A percentile compares a stretch with the other conserved stretches of the same genome.
These are phyloP conservation scores for Myotis pilosus DNA, from an alignment of 2,797 vertebrate genomes.

Conservation along the genomic window DNA sequence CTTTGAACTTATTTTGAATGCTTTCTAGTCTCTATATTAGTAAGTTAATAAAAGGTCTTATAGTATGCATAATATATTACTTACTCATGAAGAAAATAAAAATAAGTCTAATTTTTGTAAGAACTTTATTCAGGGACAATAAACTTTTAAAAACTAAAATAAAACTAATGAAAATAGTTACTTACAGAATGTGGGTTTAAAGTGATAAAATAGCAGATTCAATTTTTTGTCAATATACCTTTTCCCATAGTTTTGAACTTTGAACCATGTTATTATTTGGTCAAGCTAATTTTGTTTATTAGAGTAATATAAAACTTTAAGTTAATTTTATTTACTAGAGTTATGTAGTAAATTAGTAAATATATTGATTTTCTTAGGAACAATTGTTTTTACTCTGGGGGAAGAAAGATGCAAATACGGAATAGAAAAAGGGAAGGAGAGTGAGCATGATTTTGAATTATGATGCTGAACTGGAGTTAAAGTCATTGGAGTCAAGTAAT, in stretches of 20 bases:
- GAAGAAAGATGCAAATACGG: background rate
- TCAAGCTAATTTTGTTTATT: no score
- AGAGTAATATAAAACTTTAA: background rate
- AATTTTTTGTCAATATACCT: background rate
- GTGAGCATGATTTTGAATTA: background rate
- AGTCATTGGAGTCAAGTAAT: background rate
- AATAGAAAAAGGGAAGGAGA: background rate
- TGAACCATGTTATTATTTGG: background rate
- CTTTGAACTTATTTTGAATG: background rate
- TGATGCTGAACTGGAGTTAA: background rate
- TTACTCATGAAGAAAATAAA: background rate
- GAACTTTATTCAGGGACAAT: background rate
- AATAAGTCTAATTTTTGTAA: background rate
- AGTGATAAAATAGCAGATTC: background rate
- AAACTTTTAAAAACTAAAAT: background rate
- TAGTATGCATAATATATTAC: background rate
- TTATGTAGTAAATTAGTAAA: background rate
- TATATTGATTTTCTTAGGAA: background rate
- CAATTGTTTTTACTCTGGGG: background rate
- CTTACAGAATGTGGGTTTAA: background rate
- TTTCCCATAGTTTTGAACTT: background rate
- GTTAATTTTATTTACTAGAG: background rate
- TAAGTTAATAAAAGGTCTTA: background rate
- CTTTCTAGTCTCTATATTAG: background rate
- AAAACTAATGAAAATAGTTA: background rate